Percentiles rank a stretch among this genome's conserved stretches.
phyloP scores from a whole-genome alignment of 2,797 vertebrate genomes.

The Hoplostethus mediterraneus region DNA sequence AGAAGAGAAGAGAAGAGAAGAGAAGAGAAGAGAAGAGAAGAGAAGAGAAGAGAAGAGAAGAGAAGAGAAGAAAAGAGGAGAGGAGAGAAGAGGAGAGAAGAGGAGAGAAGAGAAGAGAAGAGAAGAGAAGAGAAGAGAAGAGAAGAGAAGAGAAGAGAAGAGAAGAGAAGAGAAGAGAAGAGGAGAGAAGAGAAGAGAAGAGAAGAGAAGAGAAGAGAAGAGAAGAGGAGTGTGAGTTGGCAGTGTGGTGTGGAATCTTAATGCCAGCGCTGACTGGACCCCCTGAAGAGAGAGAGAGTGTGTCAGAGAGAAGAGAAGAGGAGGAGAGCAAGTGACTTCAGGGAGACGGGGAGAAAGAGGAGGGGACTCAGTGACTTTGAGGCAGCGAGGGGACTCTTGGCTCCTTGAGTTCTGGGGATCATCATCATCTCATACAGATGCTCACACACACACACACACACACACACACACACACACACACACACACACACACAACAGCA shows the following conservation, averaged over 20 bases:
- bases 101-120: background rate
- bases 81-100: too few relatives aligned
- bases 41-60: too few relatives aligned
- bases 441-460: slow-evolving; percentile 39
- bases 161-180: too few relatives aligned
- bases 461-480: slow-evolving; percentile 20
- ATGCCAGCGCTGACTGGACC: slow-evolving; percentile 53
- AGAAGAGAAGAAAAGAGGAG: too few relatives aligned
- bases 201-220: background rate
- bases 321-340: slow-evolving; percentile 43
- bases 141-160: background rate
- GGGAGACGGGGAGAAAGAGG: slow-evolving; percentile 39
- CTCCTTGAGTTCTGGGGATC: slow-evolving; percentile 58
- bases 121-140: background rate
- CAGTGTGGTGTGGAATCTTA: slow-evolving; percentile 53
- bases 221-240: slow-evolving; percentile 31
- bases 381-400: slow-evolving; percentile 53
- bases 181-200: too few relatives aligned
- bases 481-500: slow-evolving; percentile 44
- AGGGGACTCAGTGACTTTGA: slow-evolving; percentile 72
- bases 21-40: background rate
- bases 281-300: slow-evolving; percentile 36
- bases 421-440: slow-evolving; percentile 60
- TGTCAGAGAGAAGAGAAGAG: background rate
- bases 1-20: background rate